Percentiles rank a stretch among this genome's conserved stretches.
phyloP scores from a whole-genome alignment of 2,113 vertebrate genomes.

The Taurulus bubalis region DNA sequence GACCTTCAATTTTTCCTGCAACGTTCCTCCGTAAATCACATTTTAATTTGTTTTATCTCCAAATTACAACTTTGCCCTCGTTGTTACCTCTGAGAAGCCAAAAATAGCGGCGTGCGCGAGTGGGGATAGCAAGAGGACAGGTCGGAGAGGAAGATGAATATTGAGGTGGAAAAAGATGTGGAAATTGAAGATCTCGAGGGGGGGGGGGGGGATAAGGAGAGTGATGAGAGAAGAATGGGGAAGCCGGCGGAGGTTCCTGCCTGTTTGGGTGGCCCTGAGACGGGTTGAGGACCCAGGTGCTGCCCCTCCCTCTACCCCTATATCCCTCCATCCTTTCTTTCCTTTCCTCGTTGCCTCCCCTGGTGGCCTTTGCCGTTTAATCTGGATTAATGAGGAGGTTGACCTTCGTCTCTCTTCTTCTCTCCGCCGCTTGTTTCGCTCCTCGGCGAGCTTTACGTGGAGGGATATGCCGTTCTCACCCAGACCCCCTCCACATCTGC shows the following conservation, averaged over 20 bases:
- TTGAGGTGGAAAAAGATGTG: conserved; percentile 5
- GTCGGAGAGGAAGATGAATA: conserved; percentile 6
- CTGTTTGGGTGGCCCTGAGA: conserved; percentile 68
- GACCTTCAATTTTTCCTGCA: neutral
- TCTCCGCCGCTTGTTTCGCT: neutral
- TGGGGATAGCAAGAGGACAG: neutral
- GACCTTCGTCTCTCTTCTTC: conserved; percentile 60
- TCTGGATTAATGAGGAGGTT: conserved; percentile 76
- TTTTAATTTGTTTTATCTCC: conserved; percentile 7
- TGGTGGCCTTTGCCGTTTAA: conserved; percentile 65
- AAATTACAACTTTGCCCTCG: neutral
- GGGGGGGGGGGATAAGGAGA: neutral
- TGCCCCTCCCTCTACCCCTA: conserved; percentile 5
- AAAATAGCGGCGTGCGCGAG: neutral
- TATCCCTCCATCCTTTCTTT: conserved; percentile 31
- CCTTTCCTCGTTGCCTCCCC: conserved; percentile 30
- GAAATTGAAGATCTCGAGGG: conserved; percentile 19
- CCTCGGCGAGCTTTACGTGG: neutral
- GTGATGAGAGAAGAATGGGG: conserved; percentile 29
- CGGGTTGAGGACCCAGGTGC: conserved; percentile 58
- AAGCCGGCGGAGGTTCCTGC: conserved; percentile 26
- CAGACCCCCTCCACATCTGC: conserved; percentile 31
- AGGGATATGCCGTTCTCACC: conserved; percentile 17
- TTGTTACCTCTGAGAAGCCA: neutral
- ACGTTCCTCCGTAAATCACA: too few species aligned